Evolutionary conservation across 1,140 invertebrate species (phyloP).

Genomic region (Archegozetes longisetosus): DNA sequence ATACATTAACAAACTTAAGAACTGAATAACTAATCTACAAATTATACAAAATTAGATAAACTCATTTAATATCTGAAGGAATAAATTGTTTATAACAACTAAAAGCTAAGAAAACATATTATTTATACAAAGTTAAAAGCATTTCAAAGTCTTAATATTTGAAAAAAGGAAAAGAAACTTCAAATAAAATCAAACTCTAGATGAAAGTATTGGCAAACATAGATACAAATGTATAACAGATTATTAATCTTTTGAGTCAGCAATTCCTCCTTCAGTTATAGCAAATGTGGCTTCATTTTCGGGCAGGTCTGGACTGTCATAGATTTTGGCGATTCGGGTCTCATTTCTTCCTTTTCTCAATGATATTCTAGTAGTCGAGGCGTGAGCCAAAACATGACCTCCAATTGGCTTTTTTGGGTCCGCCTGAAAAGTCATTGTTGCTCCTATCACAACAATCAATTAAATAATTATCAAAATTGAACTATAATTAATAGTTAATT

Average conservation of each 20-base stretch:
- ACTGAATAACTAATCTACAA: no score
- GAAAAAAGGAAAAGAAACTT: no score
- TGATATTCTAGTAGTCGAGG: slow-evolving; percentile 54
- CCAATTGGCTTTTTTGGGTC: slow-evolving; percentile 67
- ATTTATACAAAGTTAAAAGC: no score
- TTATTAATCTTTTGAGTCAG: neutral
- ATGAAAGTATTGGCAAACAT: no score
- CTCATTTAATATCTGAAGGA: no score
- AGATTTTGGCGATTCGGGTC: neutral
- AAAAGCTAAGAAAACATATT: no score
- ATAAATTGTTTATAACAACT: no score
- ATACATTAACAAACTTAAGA: no score
- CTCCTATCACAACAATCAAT: slow-evolving; percentile 1
- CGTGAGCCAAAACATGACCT: slow-evolving; percentile 63
- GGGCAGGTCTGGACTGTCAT: neutral
- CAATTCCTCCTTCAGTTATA: neutral
- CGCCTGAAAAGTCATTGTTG: slow-evolving; percentile 35
- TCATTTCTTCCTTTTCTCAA: slow-evolving; percentile 49
- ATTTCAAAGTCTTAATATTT: no score
- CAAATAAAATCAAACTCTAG: no score
- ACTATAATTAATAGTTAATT: neutral
- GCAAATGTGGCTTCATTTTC: neutral
- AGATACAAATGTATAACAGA: no score
- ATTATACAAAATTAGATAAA: no score
- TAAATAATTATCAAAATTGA: neutral